Base-by-base conservation (phyloP, 2,888 invertebrate genomes). In the Spodoptera picta region DNA sequence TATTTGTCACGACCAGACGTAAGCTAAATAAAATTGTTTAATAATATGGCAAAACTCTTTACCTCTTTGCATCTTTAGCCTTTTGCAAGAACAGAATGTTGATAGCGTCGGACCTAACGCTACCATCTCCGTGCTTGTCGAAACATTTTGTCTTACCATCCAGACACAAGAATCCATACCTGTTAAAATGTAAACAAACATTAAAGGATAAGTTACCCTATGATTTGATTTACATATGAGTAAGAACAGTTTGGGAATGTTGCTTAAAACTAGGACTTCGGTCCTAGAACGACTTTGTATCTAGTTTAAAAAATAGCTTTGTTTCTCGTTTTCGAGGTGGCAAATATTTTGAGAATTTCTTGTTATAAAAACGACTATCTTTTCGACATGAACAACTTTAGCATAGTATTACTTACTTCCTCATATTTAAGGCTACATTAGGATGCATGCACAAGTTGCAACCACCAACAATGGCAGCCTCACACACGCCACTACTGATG, bases 91-190 rank as follows among this genome's bases (percentile, higher is more conserved):
- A 95, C 2, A 97, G 73, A 0, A 95, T 95, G 53, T 93, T 95
- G 1, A 97, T 88, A 0, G 96, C 95, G 86, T 98, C 98, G 56
- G 97, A 96, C 49, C 97, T 95, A 0, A 96, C 96, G 75, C 96
- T 97, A 0, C 98, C 98, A 80, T 96, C 95, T 4, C 96, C 97
- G 50, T 96, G 93, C 49, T 96, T 96, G 86, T 99, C 98, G 86
- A 99, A 98, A 0, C 97, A 96, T 80, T 97, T 97, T 83, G 98
- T 98, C 65, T 95, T 95, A 0, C 98, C 98, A 72, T 98, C 97
- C 1, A 83, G 55, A 19, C 86, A 83, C 2, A 85, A 58, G 24
- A 82, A 80, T 3, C 82, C 87, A 5, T 75, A 80, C 51, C 84
- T 88, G 76, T 36, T 36, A 36, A 36, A 36, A 7, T 9, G 0